Evolutionary conservation across 1,140 invertebrate genomes (phyloP).

Genomic region (Neodiprion lecontei): DNA sequence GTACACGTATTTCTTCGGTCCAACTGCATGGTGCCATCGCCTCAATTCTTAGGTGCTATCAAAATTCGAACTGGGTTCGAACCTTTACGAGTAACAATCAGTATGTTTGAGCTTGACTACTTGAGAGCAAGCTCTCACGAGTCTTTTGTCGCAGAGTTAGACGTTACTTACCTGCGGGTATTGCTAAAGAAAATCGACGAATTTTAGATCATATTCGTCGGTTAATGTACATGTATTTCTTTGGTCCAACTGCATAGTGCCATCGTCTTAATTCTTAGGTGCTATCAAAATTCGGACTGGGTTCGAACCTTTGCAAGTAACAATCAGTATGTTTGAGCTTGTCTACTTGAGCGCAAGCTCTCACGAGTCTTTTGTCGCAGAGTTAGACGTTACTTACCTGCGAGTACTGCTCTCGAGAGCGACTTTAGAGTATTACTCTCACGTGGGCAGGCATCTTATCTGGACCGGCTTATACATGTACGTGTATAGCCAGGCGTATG

Average conservation of each 20-base stretch:
- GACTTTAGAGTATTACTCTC: background rate
- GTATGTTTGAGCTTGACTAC: background rate
- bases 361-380: background rate
- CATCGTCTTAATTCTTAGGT: background rate
- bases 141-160: background rate
- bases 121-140: background rate
- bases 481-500: too few relatives aligned
- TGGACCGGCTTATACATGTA: too few relatives aligned
- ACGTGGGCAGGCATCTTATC: too few relatives aligned
- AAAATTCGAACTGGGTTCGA: too few relatives aligned
- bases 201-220: background rate
- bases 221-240: constrained; percentile 1
- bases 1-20: background rate
- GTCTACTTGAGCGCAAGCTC: background rate
- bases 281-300: background rate
- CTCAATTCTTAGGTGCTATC: background rate
- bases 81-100: too few relatives aligned
- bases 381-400: background rate
- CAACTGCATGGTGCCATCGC: background rate
- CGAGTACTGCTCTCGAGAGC: too few relatives aligned
- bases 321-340: too few relatives aligned
- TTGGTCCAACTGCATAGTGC: background rate
- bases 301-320: too few relatives aligned
- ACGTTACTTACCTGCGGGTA: background rate
- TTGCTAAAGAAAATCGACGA: too few relatives aligned